phyloP scores from a whole-genome alignment of 2,797 vertebrate species.

The Vireo griseus region DNA sequence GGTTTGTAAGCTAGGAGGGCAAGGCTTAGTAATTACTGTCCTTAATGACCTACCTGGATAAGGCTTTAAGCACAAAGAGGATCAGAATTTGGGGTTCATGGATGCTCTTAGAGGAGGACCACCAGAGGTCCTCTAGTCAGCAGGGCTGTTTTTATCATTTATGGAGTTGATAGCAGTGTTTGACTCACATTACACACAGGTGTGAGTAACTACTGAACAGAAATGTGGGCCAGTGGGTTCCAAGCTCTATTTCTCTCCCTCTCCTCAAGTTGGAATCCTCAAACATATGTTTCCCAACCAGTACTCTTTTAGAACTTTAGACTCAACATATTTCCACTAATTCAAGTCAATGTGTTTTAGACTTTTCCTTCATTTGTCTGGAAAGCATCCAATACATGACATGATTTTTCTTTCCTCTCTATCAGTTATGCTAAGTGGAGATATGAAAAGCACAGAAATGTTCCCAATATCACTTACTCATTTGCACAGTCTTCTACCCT shows the following conservation, averaged over 20 bases:
- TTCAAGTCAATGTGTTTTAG: conserved; percentile 5
- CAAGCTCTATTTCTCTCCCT: background rate
- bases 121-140: background rate
- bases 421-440: background rate
- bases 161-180: background rate
- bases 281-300: background rate
- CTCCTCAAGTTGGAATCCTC: background rate
- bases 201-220: background rate
- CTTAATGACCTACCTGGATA: background rate
- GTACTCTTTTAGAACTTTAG: background rate
- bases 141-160: background rate
- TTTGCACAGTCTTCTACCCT: background rate
- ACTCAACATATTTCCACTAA: background rate
- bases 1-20: background rate
- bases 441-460: background rate
- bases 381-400: conserved; percentile 1
- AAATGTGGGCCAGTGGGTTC: background rate
- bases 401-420: background rate
- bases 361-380: conserved; percentile 1
- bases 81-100: background rate
- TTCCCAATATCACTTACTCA: conserved; percentile 2
- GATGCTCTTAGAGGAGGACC: background rate
- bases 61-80: background rate
- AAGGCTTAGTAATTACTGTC: background rate
- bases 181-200: background rate